A percentile compares a stretch with the other conserved stretches of the same genome.
Conservation (phyloP, 2,888 invertebrate genomes). For the Coecobrya sp. region DNA sequence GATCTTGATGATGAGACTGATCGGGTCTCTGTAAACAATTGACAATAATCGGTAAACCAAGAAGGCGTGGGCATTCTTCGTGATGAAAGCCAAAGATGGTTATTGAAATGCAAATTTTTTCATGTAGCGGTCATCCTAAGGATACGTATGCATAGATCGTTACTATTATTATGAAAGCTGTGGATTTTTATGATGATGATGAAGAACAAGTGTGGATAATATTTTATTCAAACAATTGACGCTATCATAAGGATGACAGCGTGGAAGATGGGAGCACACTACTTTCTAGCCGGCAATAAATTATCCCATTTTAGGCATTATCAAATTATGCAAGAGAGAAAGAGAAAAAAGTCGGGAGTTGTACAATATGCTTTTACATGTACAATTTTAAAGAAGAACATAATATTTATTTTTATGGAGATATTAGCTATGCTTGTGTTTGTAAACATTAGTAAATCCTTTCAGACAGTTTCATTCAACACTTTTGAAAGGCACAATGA, state of each 20-base stretch:
- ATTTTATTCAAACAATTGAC: slow-evolving; percentile 72
- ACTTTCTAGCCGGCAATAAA: slow-evolving; percentile 76
- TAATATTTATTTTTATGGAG: slow-evolving; percentile 35
- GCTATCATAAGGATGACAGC: slow-evolving; percentile 71
- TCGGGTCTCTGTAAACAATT: slow-evolving; percentile 53
- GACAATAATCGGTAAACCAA: slow-evolving; percentile 67
- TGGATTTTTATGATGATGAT: slow-evolving; percentile 16
- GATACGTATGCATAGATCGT: background rate
- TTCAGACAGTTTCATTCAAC: slow-evolving; percentile 51
- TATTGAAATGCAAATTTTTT: slow-evolving; percentile 20
- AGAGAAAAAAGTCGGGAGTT: slow-evolving; percentile 37
- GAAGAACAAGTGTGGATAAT: slow-evolving; percentile 40
- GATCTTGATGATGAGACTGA: slow-evolving; percentile 33
- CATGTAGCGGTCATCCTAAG: background rate
- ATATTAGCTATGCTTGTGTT: slow-evolving; percentile 45
- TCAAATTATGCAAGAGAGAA: slow-evolving; percentile 67
- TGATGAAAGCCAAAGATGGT: background rate
- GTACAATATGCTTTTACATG: background rate
- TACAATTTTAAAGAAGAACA: too few species aligned
- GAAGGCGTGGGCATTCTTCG: slow-evolving; percentile 66
- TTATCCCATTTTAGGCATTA: slow-evolving; percentile 81
- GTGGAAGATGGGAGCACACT: slow-evolving; percentile 11
- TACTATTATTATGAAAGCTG: background rate
- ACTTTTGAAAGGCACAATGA: slow-evolving; percentile 54
- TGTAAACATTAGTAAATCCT: slow-evolving; percentile 38